Conservation (phyloP, 2,797 vertebrate species). For the Neoniphon sammara region DNA sequence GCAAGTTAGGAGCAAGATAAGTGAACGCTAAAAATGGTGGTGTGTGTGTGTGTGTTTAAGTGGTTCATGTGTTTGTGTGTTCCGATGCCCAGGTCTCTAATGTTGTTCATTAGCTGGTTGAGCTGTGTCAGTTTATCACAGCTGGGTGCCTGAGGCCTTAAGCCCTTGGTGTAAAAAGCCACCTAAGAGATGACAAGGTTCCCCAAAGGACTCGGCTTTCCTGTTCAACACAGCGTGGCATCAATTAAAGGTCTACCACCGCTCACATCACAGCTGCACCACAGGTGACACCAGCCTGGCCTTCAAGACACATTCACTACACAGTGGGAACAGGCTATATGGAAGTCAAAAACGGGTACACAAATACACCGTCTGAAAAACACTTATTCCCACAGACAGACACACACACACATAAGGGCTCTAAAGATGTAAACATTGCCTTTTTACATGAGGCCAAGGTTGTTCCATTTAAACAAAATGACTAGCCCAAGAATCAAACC, state of each 20-base stretch:
- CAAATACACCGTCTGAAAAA: neutral
- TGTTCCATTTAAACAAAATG: too few species aligned
- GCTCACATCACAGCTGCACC: slow-evolving; percentile 48
- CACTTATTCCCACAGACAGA: neutral
- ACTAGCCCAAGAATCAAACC: too few species aligned
- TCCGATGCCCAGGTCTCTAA: slow-evolving; percentile 45
- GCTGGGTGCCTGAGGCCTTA: slow-evolving; percentile 56
- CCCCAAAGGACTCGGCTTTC: slow-evolving; percentile 57
- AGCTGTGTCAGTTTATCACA: slow-evolving; percentile 69
- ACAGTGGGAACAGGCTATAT: slow-evolving; percentile 4
- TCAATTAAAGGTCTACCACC: slow-evolving; percentile 59
- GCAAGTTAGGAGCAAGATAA: neutral
- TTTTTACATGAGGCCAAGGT: too few species aligned
- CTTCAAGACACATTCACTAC: slow-evolving; percentile 2
- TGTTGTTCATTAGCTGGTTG: slow-evolving; percentile 70
- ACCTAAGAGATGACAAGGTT: slow-evolving; percentile 52
- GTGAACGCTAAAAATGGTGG: too few species aligned
- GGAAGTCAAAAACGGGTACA: slow-evolving; percentile 5
- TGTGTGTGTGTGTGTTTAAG: slow-evolving; percentile 25
- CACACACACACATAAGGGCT: neutral
- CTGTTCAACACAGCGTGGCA: slow-evolving; percentile 50
- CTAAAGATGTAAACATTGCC: too few species aligned
- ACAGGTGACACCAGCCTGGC: slow-evolving; percentile 49
- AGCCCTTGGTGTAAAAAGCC: slow-evolving; percentile 53
- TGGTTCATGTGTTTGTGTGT: slow-evolving; percentile 11